A percentile compares a stretch with the other conserved stretches of the same genome.
Evolutionary conservation across 2,113 vertebrate genomes (phyloP).

Genomic region (Semicossyphus pulcher): DNA sequence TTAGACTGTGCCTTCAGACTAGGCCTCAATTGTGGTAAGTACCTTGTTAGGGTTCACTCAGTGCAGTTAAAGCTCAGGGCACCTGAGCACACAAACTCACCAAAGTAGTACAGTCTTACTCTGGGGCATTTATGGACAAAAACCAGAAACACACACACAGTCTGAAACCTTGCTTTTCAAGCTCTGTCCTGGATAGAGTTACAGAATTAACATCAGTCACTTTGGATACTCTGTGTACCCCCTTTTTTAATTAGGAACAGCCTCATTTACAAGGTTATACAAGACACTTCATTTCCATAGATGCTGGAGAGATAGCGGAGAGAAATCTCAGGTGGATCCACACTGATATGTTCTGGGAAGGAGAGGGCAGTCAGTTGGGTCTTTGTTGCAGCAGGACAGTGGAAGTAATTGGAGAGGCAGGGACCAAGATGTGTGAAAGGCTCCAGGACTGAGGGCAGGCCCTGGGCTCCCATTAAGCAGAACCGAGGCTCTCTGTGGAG

Average conservation of each 20-base stretch:
- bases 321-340: conserved; percentile 80
- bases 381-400: conserved; percentile 85
- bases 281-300: conserved; percentile 82
- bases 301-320: conserved; percentile 75
- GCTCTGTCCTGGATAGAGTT: conserved; percentile 81
- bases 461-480: conserved; percentile 80
- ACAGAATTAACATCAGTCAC: conserved; percentile 93
- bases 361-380: conserved; percentile 80
- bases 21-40: conserved; percentile 65
- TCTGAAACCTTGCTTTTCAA: conserved; percentile 72
- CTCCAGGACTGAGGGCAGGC: conserved; percentile 73
- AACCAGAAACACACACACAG: conserved; percentile 55
- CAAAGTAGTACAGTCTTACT: conserved; percentile 58
- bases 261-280: conserved; percentile 78
- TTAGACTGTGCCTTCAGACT: conserved; percentile 49
- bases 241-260: conserved; percentile 78
- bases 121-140: conserved; percentile 75
- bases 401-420: conserved; percentile 82
- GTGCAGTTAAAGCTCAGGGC: conserved; percentile 34
- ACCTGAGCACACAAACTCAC: conserved; percentile 35
- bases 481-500: conserved; percentile 69
- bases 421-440: conserved; percentile 84
- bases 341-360: conserved; percentile 82
- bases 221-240: conserved; percentile 71
- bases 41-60: conserved; percentile 37